Conservation (phyloP, 2,888 invertebrate species). For the Deroplatys truncata region DNA sequence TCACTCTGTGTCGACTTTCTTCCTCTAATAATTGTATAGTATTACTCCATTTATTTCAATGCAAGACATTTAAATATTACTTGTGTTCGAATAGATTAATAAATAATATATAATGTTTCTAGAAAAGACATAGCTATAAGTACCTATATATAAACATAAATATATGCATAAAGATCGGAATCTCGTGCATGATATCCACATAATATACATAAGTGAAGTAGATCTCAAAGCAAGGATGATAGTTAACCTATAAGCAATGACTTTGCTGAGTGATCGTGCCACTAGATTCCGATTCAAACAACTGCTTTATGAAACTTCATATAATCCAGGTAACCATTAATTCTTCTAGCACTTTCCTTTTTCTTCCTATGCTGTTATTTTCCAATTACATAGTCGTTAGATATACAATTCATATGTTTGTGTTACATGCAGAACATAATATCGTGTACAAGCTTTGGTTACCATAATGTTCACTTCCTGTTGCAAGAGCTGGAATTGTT, state of each 20-base stretch:
- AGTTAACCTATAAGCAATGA: not conserved
- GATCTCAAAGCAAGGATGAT: not conserved
- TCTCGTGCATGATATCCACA: not conserved
- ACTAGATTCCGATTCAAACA: not conserved
- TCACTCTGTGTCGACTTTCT: not conserved
- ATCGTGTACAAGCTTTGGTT: not conserved
- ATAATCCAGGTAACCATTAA: not conserved
- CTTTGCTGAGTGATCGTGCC: not conserved
- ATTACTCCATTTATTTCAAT: slow-evolving; percentile 7
- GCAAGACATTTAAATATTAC: not conserved
- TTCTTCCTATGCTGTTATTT: not conserved
- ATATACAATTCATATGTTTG: not conserved
- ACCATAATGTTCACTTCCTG: not conserved
- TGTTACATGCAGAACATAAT: not conserved
- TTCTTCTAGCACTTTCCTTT: not conserved
- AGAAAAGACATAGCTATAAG: not conserved
- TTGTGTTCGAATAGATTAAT: not conserved
- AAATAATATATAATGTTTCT: not conserved
- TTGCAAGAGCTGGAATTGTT: not conserved
- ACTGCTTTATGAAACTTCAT: not conserved
- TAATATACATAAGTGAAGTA: not conserved
- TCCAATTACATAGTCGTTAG: not conserved
- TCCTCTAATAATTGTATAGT: not conserved
- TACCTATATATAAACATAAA: not conserved
- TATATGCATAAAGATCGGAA: not conserved